Evolutionary conservation across 1,140 invertebrate species (phyloP).

Genomic region (Globodera rostochiensis): DNA sequence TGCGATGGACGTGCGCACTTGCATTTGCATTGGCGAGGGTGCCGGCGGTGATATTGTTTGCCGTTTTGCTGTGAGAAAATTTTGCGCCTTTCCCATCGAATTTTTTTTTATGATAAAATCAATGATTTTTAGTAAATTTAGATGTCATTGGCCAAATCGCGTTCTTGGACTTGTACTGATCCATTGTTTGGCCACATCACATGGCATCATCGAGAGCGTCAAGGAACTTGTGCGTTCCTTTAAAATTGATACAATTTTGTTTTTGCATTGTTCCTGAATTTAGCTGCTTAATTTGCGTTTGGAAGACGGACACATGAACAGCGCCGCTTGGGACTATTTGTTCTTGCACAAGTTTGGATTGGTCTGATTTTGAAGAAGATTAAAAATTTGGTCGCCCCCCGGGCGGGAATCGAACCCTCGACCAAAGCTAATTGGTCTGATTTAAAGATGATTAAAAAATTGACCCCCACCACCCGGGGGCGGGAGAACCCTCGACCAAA

Average conservation of each 20-base stretch:
- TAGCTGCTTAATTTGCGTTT: not conserved
- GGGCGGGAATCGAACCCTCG: no score
- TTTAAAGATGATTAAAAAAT: no score
- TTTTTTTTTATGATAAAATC: not conserved
- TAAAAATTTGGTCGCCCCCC: not conserved
- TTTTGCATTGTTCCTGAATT: not conserved
- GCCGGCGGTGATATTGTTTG: slow-evolving; percentile 18
- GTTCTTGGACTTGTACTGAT: slow-evolving; percentile 14
- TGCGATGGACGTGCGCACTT: slow-evolving; percentile 7
- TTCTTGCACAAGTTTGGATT: slow-evolving; percentile 10
- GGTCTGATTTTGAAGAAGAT: not conserved
- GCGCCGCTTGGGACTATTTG: slow-evolving; percentile 9
- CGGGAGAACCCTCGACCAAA: no score
- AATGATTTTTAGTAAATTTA: not conserved
- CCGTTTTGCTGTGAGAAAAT: slow-evolving; percentile 1
- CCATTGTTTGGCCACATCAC: slow-evolving; percentile 8
- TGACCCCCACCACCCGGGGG: no score
- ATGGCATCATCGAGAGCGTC: slow-evolving; percentile 13
- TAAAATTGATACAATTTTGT: not conserved
- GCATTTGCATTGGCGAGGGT: slow-evolving; percentile 14
- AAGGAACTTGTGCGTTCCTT: not conserved
- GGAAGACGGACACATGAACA: slow-evolving; percentile 13
- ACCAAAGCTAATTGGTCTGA: no score
- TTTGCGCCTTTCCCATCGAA: no score
- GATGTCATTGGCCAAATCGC: slow-evolving; percentile 12